phyloP scores from a whole-genome alignment of 2,797 vertebrate species.

The Paedocypris micromegethes region DNA sequence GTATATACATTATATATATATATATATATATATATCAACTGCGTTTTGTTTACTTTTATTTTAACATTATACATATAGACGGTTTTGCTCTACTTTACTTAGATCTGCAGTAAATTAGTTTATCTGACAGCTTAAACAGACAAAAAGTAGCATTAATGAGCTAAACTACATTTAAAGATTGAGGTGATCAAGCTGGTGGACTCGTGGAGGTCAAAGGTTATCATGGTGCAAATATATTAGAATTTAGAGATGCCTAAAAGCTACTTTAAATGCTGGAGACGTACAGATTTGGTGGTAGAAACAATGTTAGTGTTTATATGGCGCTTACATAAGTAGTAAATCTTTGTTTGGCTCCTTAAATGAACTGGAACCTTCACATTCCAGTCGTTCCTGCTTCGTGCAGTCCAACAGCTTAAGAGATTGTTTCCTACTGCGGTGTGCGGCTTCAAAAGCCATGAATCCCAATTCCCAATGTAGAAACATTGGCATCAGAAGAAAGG shows the following conservation, averaged over 20 bases:
- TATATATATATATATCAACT: too few species aligned
- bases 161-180: too few species aligned
- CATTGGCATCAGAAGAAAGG: not conserved
- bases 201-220: constrained; percentile 3
- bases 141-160: too few species aligned
- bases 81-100: too few species aligned
- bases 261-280: constrained; percentile 10
- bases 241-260: constrained; percentile 15
- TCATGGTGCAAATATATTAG: not conserved
- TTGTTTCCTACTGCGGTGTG: constrained; percentile 11
- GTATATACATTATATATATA: too few species aligned
- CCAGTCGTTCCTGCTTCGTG: constrained; percentile 20
- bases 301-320: constrained; percentile 13
- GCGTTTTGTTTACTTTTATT: too few species aligned
- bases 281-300: not conserved
- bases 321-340: constrained; percentile 14
- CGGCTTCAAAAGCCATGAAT: constrained; percentile 11
- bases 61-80: too few species aligned
- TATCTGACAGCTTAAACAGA: too few species aligned
- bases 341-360: constrained; percentile 19
- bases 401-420: constrained; percentile 7
- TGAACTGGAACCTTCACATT: constrained; percentile 11
- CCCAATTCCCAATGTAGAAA: constrained; percentile 3
- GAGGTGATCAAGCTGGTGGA: not conserved
- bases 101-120: too few species aligned